Evolutionary conservation across 2,113 vertebrate genomes (phyloP).

Genomic region (Grammomys surdaster): DNA sequence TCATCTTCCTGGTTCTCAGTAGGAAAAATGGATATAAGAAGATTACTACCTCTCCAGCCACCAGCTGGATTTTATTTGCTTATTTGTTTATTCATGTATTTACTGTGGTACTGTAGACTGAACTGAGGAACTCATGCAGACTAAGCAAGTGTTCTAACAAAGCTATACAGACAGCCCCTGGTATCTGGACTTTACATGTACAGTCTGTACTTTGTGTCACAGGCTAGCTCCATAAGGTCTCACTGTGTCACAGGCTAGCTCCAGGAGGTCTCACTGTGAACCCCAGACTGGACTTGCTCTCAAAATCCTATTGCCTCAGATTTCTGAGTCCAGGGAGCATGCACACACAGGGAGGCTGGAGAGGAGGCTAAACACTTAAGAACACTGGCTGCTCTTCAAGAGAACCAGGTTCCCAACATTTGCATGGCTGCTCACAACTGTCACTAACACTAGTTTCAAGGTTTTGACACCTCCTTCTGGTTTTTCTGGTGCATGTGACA

Average conservation of each 20-base stretch:
- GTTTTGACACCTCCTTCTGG: not conserved
- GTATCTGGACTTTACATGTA: not conserved
- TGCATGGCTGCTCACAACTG: not conserved
- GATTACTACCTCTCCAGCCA: not conserved
- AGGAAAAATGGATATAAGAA: no score
- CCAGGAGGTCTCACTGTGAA: no score
- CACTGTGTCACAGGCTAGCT: not conserved
- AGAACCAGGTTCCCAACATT: not conserved
- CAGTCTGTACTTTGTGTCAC: not conserved
- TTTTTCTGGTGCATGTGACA: not conserved
- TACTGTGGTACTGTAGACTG: no score
- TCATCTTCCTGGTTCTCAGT: no score
- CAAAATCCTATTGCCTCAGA: no score
- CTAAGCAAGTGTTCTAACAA: not conserved
- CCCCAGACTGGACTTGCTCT: not conserved
- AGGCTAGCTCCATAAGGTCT: not conserved
- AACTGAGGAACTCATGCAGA: not conserved
- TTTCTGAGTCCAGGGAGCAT: not conserved
- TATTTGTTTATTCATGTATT: not conserved
- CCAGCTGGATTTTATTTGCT: not conserved
- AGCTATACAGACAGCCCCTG: not conserved
- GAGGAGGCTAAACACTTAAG: no score
- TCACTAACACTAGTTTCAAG: not conserved
- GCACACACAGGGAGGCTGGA: no score
- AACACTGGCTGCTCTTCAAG: not conserved